These are phyloP conservation scores for Drosophila grimshawi DNA, from an alignment of 1,140 invertebrate genomes.

Conservation along the genomic window DNA sequence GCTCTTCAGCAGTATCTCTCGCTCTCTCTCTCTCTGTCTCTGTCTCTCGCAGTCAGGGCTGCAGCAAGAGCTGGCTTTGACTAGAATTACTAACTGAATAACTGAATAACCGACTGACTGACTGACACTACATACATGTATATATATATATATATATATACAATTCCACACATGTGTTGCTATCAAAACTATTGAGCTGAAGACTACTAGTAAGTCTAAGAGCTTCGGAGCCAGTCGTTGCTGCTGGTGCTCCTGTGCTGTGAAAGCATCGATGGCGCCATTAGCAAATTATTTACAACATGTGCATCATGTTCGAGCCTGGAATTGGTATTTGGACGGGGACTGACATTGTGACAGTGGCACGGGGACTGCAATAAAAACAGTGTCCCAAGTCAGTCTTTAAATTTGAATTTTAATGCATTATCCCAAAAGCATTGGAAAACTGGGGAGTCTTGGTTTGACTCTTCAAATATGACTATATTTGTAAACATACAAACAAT, in stretches of 20 bases:
- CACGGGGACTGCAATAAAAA: not conserved
- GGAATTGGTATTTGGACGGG: slow-evolving; percentile 10
- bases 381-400: slow-evolving; percentile 21
- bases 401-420: not conserved
- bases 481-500: too few relatives aligned
- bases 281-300: slow-evolving; percentile 79
- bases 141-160: not conserved
- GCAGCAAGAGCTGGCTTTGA: too few relatives aligned
- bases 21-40: too few relatives aligned
- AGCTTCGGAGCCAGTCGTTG: slow-evolving; percentile 9
- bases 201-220: not conserved
- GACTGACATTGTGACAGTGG: slow-evolving; percentile 3
- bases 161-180: too few relatives aligned
- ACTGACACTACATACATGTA: slow-evolving; percentile 13
- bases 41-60: too few relatives aligned
- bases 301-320: slow-evolving; percentile 50
- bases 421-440: too few relatives aligned
- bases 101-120: slow-evolving; percentile 31
- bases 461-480: too few relatives aligned
- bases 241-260: not conserved
- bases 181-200: slow-evolving; percentile 15
- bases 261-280: slow-evolving; percentile 51
- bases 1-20: too few relatives aligned
- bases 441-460: too few relatives aligned
- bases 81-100: not conserved